phyloP scores from a whole-genome alignment of 2,113 vertebrate genomes.

The Gallinago undulata region DNA sequence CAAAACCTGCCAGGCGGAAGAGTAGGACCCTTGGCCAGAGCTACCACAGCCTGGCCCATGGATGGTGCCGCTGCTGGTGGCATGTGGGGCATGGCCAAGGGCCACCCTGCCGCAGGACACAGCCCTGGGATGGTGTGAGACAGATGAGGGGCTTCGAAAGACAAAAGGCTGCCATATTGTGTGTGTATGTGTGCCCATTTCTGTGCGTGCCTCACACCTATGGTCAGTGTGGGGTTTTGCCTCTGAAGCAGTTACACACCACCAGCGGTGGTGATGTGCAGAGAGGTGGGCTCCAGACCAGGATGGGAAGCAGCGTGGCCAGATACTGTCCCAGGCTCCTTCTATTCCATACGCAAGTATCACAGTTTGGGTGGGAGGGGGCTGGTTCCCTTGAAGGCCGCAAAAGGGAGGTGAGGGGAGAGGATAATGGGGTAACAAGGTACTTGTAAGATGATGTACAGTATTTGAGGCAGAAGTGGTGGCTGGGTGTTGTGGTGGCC shows the following conservation, averaged over 20 bases:
- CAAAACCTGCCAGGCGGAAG: neutral
- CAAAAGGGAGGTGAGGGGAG: neutral
- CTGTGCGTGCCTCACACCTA: rapidly evolving
- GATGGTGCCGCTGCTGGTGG: neutral
- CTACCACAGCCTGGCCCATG: rapidly evolving
- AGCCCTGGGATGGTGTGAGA: neutral
- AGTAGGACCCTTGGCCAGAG: neutral
- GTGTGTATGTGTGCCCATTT: neutral
- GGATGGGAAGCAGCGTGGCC: neutral
- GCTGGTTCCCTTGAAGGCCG: neutral
- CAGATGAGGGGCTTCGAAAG: neutral
- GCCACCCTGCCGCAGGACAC: rapidly evolving
- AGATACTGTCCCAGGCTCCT: neutral
- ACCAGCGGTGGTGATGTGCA: rapidly evolving
- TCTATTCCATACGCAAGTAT: neutral
- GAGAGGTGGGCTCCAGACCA: neutral
- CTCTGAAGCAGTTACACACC: rapidly evolving
- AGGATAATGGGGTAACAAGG: no score
- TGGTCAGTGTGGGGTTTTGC: neutral
- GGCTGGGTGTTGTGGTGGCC: no score
- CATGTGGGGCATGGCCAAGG: rapidly evolving
- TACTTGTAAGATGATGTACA: neutral
- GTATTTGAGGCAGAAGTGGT: neutral
- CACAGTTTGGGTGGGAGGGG: neutral
- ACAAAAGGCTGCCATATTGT: neutral